Evolutionary conservation across 2,888 invertebrate species (phyloP), one percentile per base, ranked within the genome.

Genomic region (Drosophila paramelanica): DNA sequence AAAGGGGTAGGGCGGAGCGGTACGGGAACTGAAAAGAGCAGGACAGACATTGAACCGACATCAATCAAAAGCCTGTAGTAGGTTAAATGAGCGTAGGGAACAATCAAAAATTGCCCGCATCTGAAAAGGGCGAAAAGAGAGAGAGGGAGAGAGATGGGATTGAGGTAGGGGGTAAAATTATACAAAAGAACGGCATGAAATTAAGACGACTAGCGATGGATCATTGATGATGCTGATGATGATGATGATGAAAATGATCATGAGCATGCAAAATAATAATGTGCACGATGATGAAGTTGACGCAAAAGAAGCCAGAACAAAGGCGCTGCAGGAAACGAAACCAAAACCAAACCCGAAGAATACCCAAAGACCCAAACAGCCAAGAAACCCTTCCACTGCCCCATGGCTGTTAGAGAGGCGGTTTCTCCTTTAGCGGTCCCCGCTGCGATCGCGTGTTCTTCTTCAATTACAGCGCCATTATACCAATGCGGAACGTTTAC

Each of bases 381-480:
- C 31, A 66, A 57, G 27, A 53, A 81, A 80, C 83, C 83, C 80
- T 82, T 82, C 67, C 57, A 45, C 58, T 27, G 57, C 10, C 58
- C 41, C 17, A n/a, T 43, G 60, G 47, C 41, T 57, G 60, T 51
- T 66, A 49, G 67, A 67, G 51, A 58, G 64, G 59, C 52, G 57
- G 64, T 38, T 20, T 47, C 67, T 66, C 57, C 61, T 71, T 74
- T 66, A 55, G 67, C 49, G 55, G 55, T 46, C 27, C 67, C 75
- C 70, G 70, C 65, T 72, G 66, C 49, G 82, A 88, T 88, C 84
- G 89, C 89, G 88, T 88, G 88, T 87, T 88, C 78, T 77, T 83
- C 85, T 87, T 84, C 88, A 88, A 88, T 88, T 88, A 88, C 86
- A 86, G 86, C 78, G 81, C 79, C 81, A 89, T 88, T 89, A 89